Conservation (phyloP, 2,113 vertebrate genomes). For the Vidua chalybeata region DNA sequence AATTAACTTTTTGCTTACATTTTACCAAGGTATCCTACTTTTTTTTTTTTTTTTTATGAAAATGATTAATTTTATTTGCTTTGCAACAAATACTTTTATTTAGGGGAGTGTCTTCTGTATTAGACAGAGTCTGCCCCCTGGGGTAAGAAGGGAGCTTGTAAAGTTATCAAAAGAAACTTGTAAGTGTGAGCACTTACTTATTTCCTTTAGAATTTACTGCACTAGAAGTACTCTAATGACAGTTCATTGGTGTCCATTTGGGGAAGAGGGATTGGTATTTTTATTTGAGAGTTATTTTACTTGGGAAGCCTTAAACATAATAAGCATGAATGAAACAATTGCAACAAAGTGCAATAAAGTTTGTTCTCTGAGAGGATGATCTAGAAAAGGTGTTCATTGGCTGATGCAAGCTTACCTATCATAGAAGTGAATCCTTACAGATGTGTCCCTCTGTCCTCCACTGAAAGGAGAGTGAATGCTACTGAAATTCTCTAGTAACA, state of each 20-base stretch:
- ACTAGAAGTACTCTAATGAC: background rate
- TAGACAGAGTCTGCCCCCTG: background rate
- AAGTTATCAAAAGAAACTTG: slow-evolving; percentile 2
- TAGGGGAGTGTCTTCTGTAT: background rate
- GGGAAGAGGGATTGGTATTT: background rate
- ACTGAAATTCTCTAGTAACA: background rate
- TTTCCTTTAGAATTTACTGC: background rate
- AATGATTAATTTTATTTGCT: slow-evolving; percentile 21
- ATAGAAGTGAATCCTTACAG: background rate
- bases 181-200: background rate
- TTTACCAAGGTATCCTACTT: background rate
- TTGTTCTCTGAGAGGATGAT: background rate
- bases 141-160: background rate
- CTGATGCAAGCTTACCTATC: rapidly evolving
- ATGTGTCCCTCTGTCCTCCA: background rate
- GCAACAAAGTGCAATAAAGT: background rate
- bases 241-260: background rate
- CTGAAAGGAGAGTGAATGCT: background rate
- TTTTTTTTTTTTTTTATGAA: background rate
- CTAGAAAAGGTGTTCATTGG: background rate
- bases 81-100: slow-evolving; percentile 23
- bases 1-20: slow-evolving; percentile 4
- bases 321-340: slow-evolving; percentile 32
- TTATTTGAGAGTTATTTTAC: slow-evolving; percentile 27
- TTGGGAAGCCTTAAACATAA: background rate